Base-by-base conservation (phyloP, 2,113 vertebrate species). In the Plestiodon gilberti region DNA sequence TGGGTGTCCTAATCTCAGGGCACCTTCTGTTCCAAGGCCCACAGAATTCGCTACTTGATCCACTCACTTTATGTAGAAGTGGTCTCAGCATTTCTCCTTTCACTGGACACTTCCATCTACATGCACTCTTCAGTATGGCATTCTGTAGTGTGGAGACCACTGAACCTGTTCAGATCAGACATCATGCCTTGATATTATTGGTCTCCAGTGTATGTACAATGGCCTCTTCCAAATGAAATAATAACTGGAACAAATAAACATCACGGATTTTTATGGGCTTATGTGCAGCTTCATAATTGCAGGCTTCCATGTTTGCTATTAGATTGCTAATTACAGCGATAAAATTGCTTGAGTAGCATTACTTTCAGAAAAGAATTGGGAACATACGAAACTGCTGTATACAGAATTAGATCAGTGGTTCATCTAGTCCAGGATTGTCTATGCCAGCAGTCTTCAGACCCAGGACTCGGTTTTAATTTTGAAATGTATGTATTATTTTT, bases 1-100 rank as follows among this genome's bases (percentile, higher is more conserved):
- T 20, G 81, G 85, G 89, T 73, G 43, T 48, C 43, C 43, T 48
- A 48, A 48, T 48, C 8, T 87, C 13, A 69, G 92, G 97, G 14
- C 0, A 0, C 1, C 0, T 2, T 1, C 2, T 3, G 15, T 2
- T 71, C 5, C 18, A 25, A 48, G 11, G 7, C 8, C 18, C 20
- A 38, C 11, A 30, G 17, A 1, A 1, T 0, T 7, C 74, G 64
- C 40, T 52, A 52, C 30, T 6, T 28, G n/a, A 11, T 35, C 20
- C 5, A 59, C 52, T 83, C 23, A 17, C 18, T 70, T 71, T 40
- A 61, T 57, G 13, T 57, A 59, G 59, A 15, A 43, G 7, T 35
- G 13, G 11, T 25, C 11, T 75, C 23, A 11, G 43, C 43, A 28
- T 9, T 59, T 61, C 18, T 38, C 18, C 38, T 62, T 40, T 40